phyloP scores from a whole-genome alignment of 2,888 invertebrate genomes.

The Zygogramma bicolorata region DNA sequence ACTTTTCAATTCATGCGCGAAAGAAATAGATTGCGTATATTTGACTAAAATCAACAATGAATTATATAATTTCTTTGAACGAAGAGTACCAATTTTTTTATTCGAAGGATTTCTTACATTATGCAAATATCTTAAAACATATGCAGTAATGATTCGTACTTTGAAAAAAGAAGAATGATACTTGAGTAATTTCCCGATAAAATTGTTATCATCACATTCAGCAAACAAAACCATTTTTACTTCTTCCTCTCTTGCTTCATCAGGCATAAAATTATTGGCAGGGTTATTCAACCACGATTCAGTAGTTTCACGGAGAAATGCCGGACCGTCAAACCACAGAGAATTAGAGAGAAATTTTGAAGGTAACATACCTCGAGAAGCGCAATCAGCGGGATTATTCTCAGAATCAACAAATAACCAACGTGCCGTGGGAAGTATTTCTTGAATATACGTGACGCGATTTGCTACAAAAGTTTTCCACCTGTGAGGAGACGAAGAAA shows the following conservation, averaged over 20 bases:
- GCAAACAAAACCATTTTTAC: neutral
- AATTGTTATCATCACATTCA: neutral
- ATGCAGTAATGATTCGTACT: neutral
- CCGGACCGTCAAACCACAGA: slow-evolving; percentile 9
- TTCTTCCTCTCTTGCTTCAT: neutral
- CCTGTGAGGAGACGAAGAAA: slow-evolving; percentile 4
- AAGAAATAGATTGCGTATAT: neutral
- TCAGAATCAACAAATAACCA: slow-evolving; percentile 10
- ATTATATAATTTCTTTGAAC: neutral
- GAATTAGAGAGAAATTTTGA: slow-evolving; percentile 5
- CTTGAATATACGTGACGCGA: neutral
- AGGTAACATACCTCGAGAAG: slow-evolving; percentile 20
- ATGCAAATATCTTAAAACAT: neutral
- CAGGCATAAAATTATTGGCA: neutral
- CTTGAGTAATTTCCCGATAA: neutral
- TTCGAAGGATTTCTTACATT: neutral
- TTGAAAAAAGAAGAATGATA: neutral
- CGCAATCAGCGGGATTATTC: slow-evolving; percentile 21
- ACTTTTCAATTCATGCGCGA: neutral
- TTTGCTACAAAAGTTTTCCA: slow-evolving; percentile 2
- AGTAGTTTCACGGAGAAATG: neutral
- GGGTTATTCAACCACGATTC: neutral
- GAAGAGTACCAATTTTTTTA: neutral
- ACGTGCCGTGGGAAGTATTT: slow-evolving; percentile 5
- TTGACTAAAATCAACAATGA: neutral